A percentile compares a stretch with the other conserved stretches of the same genome.
Evolutionary conservation across 1,140 invertebrate genomes (phyloP).

Genomic region (Tetraneura akinire): DNA sequence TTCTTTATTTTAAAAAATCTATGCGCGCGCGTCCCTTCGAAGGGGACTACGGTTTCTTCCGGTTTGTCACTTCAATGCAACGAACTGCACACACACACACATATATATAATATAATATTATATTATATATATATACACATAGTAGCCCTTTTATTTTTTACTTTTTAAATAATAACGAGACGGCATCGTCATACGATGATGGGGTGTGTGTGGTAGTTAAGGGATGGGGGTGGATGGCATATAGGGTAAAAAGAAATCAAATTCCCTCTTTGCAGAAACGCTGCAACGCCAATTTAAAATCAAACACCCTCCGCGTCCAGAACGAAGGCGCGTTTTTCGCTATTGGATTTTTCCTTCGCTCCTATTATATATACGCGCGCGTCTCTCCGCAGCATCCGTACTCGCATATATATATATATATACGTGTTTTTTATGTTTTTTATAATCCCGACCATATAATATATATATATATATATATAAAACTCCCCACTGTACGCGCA

Average conservation of each 20-base stretch:
- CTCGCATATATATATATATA: too few relatives aligned
- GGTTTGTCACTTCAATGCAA: constrained; percentile 47
- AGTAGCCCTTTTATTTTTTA: constrained; percentile 46
- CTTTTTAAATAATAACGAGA: constrained; percentile 51
- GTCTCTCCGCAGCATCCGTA: not conserved
- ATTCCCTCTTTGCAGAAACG: constrained; percentile 30
- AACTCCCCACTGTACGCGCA: constrained; percentile 1
- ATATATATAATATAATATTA: too few relatives aligned
- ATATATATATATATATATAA: too few relatives aligned
- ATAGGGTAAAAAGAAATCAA: constrained; percentile 38
- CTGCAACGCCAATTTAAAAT: constrained; percentile 46
- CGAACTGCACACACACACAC: not conserved
- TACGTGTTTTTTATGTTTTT: constrained; percentile 24
- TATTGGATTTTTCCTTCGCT: constrained; percentile 42
- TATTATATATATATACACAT: not conserved
- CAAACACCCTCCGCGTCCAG: constrained; percentile 42
- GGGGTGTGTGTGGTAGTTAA: not conserved
- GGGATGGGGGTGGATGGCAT: too few relatives aligned
- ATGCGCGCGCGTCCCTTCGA: constrained; percentile 10
- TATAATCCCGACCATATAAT: constrained; percentile 32
- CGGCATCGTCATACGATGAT: not conserved
- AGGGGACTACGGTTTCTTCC: constrained; percentile 36
- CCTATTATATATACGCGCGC: not conserved
- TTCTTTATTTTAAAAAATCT: constrained; percentile 29
- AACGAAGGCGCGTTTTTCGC: constrained; percentile 37